Conservation (phyloP, 2,888 invertebrate genomes). For the Boloria selene region DNA sequence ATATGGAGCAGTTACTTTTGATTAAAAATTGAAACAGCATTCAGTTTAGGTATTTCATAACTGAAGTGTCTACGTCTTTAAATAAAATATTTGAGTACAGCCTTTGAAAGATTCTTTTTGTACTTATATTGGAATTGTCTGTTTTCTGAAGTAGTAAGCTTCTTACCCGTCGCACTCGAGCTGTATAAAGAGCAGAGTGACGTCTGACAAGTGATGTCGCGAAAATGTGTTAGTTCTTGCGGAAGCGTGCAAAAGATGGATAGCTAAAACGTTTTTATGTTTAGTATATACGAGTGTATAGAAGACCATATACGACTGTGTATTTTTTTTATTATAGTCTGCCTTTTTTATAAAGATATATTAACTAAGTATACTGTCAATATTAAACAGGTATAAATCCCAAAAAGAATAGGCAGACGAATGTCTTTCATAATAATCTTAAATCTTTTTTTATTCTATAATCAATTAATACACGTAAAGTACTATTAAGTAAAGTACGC, state of each 20-base stretch:
- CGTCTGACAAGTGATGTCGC: conserved; percentile 37
- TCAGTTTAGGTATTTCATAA: not conserved
- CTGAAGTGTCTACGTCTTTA: not conserved
- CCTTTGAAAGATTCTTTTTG: conserved; percentile 5
- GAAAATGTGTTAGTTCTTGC: conserved; percentile 35
- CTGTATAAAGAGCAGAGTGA: conserved; percentile 22
- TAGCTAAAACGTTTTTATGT: conserved; percentile 15
- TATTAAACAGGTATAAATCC: too few relatives aligned
- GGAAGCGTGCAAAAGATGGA: conserved; percentile 35
- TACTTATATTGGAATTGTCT: conserved; percentile 21
- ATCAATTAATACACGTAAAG: too few relatives aligned
- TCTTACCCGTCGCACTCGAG: conserved; percentile 35
- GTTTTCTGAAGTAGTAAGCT: conserved; percentile 27
- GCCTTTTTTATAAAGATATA: too few relatives aligned
- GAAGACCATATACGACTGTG: not conserved
- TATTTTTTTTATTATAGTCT: not conserved
- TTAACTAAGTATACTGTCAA: too few relatives aligned
- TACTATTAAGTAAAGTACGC: too few relatives aligned
- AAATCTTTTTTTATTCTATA: too few relatives aligned
- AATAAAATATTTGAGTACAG: conserved; percentile 2
- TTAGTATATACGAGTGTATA: not conserved
- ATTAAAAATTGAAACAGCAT: not conserved
- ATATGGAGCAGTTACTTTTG: not conserved
- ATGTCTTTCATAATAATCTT: too few relatives aligned
- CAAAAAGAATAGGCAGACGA: too few relatives aligned